Conservation (phyloP, 2,113 vertebrate species). For the Rattus rattus region DNA sequence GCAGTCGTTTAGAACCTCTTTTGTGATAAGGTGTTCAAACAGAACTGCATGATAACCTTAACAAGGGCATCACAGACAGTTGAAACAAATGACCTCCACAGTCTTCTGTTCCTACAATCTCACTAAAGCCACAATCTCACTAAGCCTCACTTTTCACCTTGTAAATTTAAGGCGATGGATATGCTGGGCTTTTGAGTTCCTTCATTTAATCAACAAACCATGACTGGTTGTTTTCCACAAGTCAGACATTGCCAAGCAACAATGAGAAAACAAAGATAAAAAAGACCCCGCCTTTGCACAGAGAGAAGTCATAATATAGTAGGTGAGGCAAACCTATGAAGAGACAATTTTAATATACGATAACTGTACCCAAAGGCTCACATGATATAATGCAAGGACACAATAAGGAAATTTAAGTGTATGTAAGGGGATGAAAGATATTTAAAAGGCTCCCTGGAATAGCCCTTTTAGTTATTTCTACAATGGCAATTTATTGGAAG, state of each 20-base stretch:
- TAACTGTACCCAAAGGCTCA: not conserved
- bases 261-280: not conserved
- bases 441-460: constrained; percentile 2
- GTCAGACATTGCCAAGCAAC: not conserved
- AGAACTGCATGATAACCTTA: constrained; percentile 37
- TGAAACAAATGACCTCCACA: not conserved
- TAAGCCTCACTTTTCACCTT: constrained; percentile 1
- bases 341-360: not conserved
- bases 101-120: not conserved
- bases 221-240: not conserved
- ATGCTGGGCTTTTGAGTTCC: not conserved
- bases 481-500: not conserved
- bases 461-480: not conserved
- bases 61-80: not conserved
- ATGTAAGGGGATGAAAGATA: not conserved
- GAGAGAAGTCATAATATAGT: not conserved
- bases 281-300: not conserved
- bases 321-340: not conserved
- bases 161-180: not conserved
- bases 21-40: constrained; percentile 38
- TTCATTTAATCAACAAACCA: constrained; percentile 19
- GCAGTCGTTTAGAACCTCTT: constrained; percentile 1
- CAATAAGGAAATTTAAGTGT: not conserved
- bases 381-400: not conserved
- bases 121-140: constrained; percentile 5